Conservation (phyloP, 2,888 invertebrate genomes). For the Galerucella pusilla region DNA sequence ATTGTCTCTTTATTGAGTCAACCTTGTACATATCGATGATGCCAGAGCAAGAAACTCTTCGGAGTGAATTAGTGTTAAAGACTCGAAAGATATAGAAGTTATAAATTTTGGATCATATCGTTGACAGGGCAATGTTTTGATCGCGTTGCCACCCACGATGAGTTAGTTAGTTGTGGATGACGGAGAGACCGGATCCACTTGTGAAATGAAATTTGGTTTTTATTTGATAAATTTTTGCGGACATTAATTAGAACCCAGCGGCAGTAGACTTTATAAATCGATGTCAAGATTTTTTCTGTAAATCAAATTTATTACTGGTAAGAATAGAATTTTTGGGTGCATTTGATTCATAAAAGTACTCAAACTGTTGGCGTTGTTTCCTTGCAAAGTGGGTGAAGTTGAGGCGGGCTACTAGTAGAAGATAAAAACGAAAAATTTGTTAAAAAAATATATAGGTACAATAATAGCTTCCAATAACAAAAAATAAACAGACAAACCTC, state of each 20-base stretch:
- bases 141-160: conserved; percentile 48
- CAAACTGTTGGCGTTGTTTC: not conserved
- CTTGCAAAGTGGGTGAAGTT: too few relatives aligned
- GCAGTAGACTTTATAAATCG: not conserved
- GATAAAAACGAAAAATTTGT: not conserved
- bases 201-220: conserved; percentile 32
- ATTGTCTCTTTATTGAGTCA: not conserved
- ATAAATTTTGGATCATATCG: conserved; percentile 56
- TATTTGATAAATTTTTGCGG: conserved; percentile 29
- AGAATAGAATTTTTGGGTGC: not conserved
- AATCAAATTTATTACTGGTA: conserved; percentile 16
- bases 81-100: conserved; percentile 56
- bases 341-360: not conserved
- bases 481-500: too few relatives aligned
- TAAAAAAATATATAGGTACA: too few relatives aligned
- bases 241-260: conserved; percentile 19
- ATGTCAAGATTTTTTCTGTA: not conserved
- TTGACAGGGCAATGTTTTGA: conserved; percentile 40
- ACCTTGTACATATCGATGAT: conserved; percentile 34
- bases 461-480: too few relatives aligned
- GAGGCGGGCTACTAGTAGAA: too few relatives aligned
- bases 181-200: conserved; percentile 44
- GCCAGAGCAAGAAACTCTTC: conserved; percentile 52
- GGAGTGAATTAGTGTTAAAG: conserved; percentile 53
- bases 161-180: conserved; percentile 37